Evolutionary conservation across 2,888 invertebrate genomes (phyloP).

Genomic region (Drosophila pseudotakahashii): DNA sequence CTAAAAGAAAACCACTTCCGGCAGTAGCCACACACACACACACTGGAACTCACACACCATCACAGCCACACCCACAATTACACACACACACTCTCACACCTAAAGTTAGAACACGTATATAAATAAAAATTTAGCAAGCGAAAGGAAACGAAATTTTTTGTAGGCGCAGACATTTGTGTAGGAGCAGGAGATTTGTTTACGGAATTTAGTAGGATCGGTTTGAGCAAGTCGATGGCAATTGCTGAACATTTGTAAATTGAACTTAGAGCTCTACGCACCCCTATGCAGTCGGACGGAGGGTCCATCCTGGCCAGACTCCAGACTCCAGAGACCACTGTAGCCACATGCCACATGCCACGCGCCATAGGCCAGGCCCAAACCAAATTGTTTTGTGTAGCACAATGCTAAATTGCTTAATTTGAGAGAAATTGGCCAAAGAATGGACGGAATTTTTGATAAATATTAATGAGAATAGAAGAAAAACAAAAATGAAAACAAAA

Average conservation of each 20-base stretch:
- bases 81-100: slow-evolving; percentile 22
- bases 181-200: slow-evolving; percentile 48
- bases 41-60: slow-evolving; percentile 32
- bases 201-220: slow-evolving; percentile 41
- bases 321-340: slow-evolving; percentile 34
- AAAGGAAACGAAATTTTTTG: slow-evolving; percentile 31
- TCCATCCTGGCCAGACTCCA: slow-evolving; percentile 12
- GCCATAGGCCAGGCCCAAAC: slow-evolving; percentile 34
- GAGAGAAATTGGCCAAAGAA: slow-evolving; percentile 54
- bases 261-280: slow-evolving; percentile 62
- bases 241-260: slow-evolving; percentile 73
- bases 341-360: slow-evolving; percentile 24
- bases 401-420: slow-evolving; percentile 66
- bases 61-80: slow-evolving; percentile 24
- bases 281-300: slow-evolving; percentile 22
- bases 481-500: neutral
- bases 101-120: slow-evolving; percentile 48
- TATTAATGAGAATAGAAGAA: slow-evolving; percentile 11
- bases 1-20: slow-evolving; percentile 65
- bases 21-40: slow-evolving; percentile 41
- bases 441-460: slow-evolving; percentile 58
- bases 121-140: slow-evolving; percentile 59
- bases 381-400: slow-evolving; percentile 59
- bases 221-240: slow-evolving; percentile 47
- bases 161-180: slow-evolving; percentile 35